Percentiles rank a stretch among this genome's conserved stretches.
These are phyloP conservation scores for Helogale parvula DNA, from an alignment of 2,113 vertebrate genomes.

Conservation along the genomic window DNA sequence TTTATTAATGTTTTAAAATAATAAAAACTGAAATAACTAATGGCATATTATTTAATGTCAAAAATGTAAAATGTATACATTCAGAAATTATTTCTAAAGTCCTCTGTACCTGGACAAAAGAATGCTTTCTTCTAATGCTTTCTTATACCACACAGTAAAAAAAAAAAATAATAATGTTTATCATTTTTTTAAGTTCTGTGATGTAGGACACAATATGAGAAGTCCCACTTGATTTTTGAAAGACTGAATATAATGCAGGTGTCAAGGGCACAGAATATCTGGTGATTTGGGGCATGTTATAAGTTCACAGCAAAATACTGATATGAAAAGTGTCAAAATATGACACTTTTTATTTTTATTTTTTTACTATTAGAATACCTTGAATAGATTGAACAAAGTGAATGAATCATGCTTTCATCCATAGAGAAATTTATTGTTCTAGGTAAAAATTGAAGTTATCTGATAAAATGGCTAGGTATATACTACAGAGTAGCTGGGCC, in stretches of 20 bases:
- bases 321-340: constrained; percentile 49
- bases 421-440: constrained; percentile 58
- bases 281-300: constrained; percentile 42
- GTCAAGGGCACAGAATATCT: constrained; percentile 31
- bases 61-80: not conserved
- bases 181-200: constrained; percentile 32
- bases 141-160: constrained; percentile 32
- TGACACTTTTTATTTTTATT: constrained; percentile 57
- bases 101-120: not conserved
- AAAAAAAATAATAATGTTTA: no score
- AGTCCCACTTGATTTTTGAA: constrained; percentile 49
- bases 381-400: constrained; percentile 40
- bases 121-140: not conserved
- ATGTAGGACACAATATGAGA: constrained; percentile 7
- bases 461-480: not conserved
- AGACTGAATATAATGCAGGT: constrained; percentile 23
- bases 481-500: not conserved
- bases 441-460: constrained; percentile 37
- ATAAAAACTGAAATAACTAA: not conserved
- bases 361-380: constrained; percentile 58
- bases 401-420: constrained; percentile 46
- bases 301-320: constrained; percentile 36
- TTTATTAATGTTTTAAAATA: constrained; percentile 11
- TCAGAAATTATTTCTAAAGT: not conserved
- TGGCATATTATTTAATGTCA: not conserved